Evolutionary conservation across 37 sponge, comb jelly and placozoan species (phyloP).

Genomic region (Aplysina aerophoba): DNA sequence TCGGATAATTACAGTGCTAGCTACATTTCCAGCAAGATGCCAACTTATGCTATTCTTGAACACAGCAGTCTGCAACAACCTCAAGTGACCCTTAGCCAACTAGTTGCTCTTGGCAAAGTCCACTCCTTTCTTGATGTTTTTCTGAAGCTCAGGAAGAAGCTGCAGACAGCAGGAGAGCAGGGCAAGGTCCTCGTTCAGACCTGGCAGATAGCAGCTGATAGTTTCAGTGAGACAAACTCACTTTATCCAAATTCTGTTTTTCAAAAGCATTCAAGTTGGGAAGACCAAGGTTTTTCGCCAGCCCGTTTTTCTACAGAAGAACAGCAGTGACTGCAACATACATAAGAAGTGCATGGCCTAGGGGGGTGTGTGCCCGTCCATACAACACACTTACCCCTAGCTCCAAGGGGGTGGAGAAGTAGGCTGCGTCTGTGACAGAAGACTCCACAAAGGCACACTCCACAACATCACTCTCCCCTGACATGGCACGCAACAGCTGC

Average conservation of each 20-base stretch:
- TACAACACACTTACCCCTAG: slow-evolving; percentile 86
- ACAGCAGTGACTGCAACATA: neutral
- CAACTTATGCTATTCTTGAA: no score
- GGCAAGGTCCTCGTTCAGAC: no score
- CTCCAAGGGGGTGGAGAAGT: slow-evolving; percentile 91
- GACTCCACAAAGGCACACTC: slow-evolving; percentile 97
- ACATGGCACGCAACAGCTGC: slow-evolving; percentile 72
- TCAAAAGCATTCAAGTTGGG: slow-evolving; percentile 88
- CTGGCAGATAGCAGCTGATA: no score
- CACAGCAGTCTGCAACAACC: no score
- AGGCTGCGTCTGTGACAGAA: slow-evolving; percentile 79
- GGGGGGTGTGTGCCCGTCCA: neutral
- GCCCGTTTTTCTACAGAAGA: slow-evolving; percentile 62
- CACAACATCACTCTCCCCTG: slow-evolving; percentile 77
- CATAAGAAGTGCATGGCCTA: slow-evolving; percentile 2
- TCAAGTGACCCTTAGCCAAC: no score
- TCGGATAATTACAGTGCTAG: no score
- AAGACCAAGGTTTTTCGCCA: slow-evolving; percentile 85
- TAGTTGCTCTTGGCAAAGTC: slow-evolving; percentile 60
- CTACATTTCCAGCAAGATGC: no score
- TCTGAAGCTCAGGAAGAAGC: slow-evolving; percentile 82
- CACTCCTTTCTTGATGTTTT: slow-evolving; percentile 91
- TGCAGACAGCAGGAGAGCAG: no score
- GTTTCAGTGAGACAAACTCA: no score
- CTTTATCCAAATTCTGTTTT: slow-evolving; percentile 76